phyloP scores from a whole-genome alignment of 1,140 invertebrate genomes.

The Plutomurus gul region DNA sequence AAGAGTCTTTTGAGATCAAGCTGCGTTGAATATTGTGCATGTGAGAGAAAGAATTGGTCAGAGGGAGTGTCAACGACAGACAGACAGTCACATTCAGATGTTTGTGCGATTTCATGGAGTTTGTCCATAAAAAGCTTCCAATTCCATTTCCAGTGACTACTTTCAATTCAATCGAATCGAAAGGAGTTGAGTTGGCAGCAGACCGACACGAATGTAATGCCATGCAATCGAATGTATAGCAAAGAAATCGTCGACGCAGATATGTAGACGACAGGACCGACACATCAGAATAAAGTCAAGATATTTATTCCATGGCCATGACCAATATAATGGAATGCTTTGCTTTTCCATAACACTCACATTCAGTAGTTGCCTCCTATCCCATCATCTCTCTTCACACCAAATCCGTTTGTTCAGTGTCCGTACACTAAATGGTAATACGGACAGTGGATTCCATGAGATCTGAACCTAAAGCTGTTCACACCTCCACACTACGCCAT shows the following conservation, averaged over 20 bases:
- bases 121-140: constrained; percentile 12
- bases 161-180: not conserved
- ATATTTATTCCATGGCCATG: constrained; percentile 11
- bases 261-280: no score
- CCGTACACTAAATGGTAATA: no score
- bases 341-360: constrained; percentile 16
- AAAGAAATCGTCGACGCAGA: no score
- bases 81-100: constrained; percentile 22
- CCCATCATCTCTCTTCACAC: not conserved
- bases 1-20: constrained; percentile 1
- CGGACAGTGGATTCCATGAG: no score
- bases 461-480: no score
- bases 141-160: not conserved
- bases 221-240: no score
- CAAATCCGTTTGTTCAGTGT: constrained; percentile 22
- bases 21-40: constrained; percentile 4
- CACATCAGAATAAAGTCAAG: not conserved
- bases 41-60: constrained; percentile 8
- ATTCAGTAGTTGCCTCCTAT: not conserved
- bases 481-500: no score
- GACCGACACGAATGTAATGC: not conserved
- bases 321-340: constrained; percentile 13
- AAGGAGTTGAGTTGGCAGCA: not conserved
- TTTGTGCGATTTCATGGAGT: constrained; percentile 13
- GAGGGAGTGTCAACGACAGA: constrained; percentile 19